Conservation (phyloP, 2,888 invertebrate species). For the Lasioglossum calceatum region DNA sequence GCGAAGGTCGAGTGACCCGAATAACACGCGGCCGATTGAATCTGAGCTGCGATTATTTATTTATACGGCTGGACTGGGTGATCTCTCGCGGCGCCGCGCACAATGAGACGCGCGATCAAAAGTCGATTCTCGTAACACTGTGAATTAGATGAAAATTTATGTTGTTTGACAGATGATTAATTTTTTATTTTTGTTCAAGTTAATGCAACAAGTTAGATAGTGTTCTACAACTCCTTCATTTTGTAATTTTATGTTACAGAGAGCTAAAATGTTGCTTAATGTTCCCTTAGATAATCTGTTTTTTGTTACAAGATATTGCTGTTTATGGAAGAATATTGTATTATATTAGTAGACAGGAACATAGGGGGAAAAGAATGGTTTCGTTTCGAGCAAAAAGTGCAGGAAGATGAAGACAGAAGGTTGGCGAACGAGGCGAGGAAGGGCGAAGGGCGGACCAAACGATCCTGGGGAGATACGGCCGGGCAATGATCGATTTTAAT, state of each 20-base stretch:
- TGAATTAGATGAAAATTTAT: too few species aligned
- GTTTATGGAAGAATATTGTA: neutral
- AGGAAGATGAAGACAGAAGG: conserved; percentile 43
- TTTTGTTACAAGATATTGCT: neutral
- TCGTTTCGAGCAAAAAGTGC: neutral
- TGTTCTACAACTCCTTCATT: too few species aligned
- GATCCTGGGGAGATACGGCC: conserved; percentile 59
- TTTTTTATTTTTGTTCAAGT: too few species aligned
- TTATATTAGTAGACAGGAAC: neutral
- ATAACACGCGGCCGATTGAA: conserved; percentile 68
- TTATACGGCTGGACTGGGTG: conserved; percentile 39
- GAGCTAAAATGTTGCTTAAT: too few species aligned
- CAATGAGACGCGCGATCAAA: too few species aligned
- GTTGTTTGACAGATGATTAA: too few species aligned
- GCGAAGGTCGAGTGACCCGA: conserved; percentile 66
- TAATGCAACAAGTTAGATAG: too few species aligned
- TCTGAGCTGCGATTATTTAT: conserved; percentile 69
- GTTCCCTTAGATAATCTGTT: too few species aligned
- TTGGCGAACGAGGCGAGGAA: conserved; percentile 10
- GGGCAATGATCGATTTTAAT: conserved; percentile 72
- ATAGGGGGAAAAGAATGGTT: neutral
- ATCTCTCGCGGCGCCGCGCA: neutral
- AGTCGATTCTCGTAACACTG: too few species aligned
- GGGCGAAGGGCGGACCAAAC: conserved; percentile 28
- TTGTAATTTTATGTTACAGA: too few species aligned